Conservation (phyloP, 1,140 invertebrate genomes). For the Drosophila persimilis region DNA sequence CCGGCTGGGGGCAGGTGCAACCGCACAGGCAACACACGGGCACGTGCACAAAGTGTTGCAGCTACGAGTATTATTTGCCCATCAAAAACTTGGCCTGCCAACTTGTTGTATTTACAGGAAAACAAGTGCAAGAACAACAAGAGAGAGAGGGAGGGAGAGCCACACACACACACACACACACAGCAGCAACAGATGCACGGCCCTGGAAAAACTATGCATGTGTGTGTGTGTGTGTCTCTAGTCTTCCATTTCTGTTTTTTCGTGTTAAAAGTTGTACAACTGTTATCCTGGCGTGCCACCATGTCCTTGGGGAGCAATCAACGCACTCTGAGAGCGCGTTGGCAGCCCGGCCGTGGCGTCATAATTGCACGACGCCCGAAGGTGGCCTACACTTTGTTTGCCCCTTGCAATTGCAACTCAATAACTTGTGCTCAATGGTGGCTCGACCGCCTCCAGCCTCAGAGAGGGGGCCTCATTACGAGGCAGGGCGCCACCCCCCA, state of each 20-base stretch:
- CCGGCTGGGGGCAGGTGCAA: constrained; percentile 25
- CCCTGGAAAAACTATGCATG: too few relatives aligned
- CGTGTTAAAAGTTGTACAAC: too few relatives aligned
- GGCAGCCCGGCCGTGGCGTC: constrained; percentile 41
- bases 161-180: too few relatives aligned
- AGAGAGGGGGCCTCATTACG: too few relatives aligned
- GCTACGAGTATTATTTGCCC: constrained; percentile 65
- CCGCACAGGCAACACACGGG: constrained; percentile 13
- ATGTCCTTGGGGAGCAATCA: too few relatives aligned
- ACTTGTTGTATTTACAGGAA: constrained; percentile 65
- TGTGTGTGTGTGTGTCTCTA: too few relatives aligned
- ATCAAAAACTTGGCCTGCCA: constrained; percentile 74
- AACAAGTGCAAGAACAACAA: constrained; percentile 35
- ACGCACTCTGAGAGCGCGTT: not conserved
- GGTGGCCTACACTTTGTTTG: constrained; percentile 55
- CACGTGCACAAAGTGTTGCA: constrained; percentile 65
- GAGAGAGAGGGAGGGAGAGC: too few relatives aligned
- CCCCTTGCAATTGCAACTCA: constrained; percentile 71
- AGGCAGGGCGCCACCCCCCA: too few relatives aligned
- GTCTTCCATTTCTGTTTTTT: too few relatives aligned
- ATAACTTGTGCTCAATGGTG: constrained; percentile 20
- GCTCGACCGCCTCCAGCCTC: too few relatives aligned
- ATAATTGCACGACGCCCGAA: constrained; percentile 72
- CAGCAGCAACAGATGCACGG: too few relatives aligned
- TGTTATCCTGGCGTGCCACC: too few relatives aligned